These are phyloP conservation scores for Arizona elegans DNA, from an alignment of 2,113 vertebrate species.

Conservation along the genomic window DNA sequence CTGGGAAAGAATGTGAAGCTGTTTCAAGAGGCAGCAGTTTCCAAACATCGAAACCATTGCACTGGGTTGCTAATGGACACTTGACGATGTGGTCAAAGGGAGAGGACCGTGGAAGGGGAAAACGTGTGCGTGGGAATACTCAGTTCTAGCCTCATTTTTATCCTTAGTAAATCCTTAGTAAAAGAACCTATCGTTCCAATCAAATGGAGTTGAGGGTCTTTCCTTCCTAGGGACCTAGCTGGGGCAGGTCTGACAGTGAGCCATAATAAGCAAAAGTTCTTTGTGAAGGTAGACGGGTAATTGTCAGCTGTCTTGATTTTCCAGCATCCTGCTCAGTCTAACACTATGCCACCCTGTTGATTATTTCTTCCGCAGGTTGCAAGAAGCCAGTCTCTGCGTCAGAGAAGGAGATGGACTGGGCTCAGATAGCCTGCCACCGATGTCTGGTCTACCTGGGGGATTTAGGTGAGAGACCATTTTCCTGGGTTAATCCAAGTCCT, in stretches of 20 bases:
- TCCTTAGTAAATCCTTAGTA: neutral
- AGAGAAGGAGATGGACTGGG: slow-evolving; percentile 98
- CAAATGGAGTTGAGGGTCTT: neutral
- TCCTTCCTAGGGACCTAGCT: neutral
- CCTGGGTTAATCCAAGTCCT: too few species aligned
- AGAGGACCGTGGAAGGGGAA: neutral
- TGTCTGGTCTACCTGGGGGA: slow-evolving; percentile 96
- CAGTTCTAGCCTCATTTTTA: neutral
- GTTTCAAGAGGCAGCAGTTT: neutral
- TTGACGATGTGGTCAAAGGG: neutral
- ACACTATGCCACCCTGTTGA: fast-evolving
- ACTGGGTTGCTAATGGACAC: neutral
- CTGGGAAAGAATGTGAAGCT: neutral
- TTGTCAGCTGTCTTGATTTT: fast-evolving
- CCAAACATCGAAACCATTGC: neutral
- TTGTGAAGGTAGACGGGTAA: neutral
- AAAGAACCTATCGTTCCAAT: neutral
- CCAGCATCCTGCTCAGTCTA: neutral
- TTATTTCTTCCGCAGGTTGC: slow-evolving; percentile 71
- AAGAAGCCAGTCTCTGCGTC: slow-evolving; percentile 91
- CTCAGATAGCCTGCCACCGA: slow-evolving; percentile 94
- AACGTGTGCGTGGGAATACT: neutral
- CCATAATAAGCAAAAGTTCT: neutral
- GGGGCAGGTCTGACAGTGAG: neutral
- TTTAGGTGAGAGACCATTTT: slow-evolving; percentile 77